Evolutionary conservation across 2,888 invertebrate species (phyloP).

Genomic region (Mesorhabditis sp.): DNA sequence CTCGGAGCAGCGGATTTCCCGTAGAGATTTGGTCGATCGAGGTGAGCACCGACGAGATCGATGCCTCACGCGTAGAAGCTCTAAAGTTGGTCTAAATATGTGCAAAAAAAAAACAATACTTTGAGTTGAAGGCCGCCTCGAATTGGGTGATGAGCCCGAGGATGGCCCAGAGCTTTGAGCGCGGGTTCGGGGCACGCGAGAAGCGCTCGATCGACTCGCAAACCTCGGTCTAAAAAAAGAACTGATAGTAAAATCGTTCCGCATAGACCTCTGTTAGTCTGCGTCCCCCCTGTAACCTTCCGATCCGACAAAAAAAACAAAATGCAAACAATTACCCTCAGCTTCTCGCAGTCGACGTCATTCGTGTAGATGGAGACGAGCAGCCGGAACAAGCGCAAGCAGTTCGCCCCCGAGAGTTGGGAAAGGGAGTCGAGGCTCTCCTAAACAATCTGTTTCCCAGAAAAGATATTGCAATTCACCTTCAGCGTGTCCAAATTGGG

Average conservation of each 20-base stretch:
- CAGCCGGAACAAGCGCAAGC: background rate
- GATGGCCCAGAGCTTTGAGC: background rate
- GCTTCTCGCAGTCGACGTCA: background rate
- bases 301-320: no score
- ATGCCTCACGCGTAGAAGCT: background rate
- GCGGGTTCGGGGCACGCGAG: background rate
- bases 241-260: background rate
- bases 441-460: background rate
- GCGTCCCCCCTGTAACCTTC: no score
- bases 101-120: background rate
- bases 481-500: background rate
- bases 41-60: background rate
- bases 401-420: background rate
- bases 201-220: conserved; percentile 1
- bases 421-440: background rate
- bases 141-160: background rate
- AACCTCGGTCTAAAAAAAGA: background rate
- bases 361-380: conserved; percentile 6
- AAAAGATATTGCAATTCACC: background rate
- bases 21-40: background rate
- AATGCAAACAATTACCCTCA: no score
- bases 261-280: background rate
- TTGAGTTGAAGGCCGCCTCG: background rate
- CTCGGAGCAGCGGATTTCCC: background rate
- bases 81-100: background rate